Conservation (phyloP, 2,113 vertebrate genomes). For the Lepisosteus osseus region DNA sequence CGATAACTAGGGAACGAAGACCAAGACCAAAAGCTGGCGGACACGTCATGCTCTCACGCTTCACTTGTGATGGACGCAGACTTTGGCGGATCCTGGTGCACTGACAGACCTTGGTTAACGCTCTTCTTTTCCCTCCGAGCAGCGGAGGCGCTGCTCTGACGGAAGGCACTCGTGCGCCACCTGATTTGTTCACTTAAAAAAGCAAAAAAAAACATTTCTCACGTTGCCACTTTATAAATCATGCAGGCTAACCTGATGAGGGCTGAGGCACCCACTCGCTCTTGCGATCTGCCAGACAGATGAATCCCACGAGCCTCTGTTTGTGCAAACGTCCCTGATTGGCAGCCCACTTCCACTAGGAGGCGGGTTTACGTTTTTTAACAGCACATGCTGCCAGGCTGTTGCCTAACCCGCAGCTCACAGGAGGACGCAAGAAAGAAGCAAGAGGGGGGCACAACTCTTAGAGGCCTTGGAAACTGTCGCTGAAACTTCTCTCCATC, state of each 20-base stretch:
- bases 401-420: constrained; percentile 11
- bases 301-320: constrained; percentile 49
- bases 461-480: constrained; percentile 26
- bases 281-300: constrained; percentile 47
- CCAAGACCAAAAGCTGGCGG: constrained; percentile 26
- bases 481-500: constrained; percentile 41
- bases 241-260: constrained; percentile 65
- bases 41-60: constrained; percentile 43
- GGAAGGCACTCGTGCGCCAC: constrained; percentile 58
- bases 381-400: neutral
- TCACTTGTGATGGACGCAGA: constrained; percentile 55
- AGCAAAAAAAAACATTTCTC: constrained; percentile 65
- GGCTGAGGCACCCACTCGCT: constrained; percentile 57
- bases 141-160: constrained; percentile 51
- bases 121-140: constrained; percentile 47
- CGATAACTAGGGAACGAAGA: constrained; percentile 21
- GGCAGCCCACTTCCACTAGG: neutral
- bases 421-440: constrained; percentile 12
- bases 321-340: constrained; percentile 19
- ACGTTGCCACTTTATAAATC: constrained; percentile 70
- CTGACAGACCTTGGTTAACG: constrained; percentile 34
- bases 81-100: constrained; percentile 49
- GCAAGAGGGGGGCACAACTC: too few species aligned
- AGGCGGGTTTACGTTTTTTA: neutral
- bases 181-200: constrained; percentile 59